Evolutionary conservation across 2,888 invertebrate species (phyloP).

Genomic region (Chaetoderma sp.): DNA sequence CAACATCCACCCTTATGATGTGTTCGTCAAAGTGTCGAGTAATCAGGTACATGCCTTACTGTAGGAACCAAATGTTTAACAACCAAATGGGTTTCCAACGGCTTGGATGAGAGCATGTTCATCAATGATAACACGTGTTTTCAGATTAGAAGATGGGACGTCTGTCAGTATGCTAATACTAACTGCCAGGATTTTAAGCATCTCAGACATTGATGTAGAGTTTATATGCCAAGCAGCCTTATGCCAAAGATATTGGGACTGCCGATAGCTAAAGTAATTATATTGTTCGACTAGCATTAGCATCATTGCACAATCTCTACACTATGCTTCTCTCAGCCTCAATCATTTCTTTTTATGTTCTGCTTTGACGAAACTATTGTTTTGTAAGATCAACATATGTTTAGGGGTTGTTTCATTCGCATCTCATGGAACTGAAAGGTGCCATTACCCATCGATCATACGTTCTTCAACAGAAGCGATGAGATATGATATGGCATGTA

Average conservation of each 20-base stretch:
- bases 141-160: neutral
- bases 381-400: conserved; percentile 5
- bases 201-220: conserved; percentile 1
- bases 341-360: neutral
- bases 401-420: neutral
- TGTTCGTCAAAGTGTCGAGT: too few species aligned
- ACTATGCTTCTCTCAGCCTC: conserved; percentile 4
- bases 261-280: neutral
- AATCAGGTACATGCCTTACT: too few species aligned
- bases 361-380: neutral
- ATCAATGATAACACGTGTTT: neutral
- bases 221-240: conserved; percentile 8
- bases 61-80: too few species aligned
- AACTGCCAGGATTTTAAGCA: neutral
- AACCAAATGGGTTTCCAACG: too few species aligned
- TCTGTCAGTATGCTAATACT: neutral
- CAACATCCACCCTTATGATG: too few species aligned
- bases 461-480: too few species aligned
- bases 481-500: too few species aligned
- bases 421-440: neutral
- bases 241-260: conserved; percentile 1
- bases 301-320: conserved; percentile 1
- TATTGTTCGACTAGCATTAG: conserved; percentile 2
- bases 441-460: too few species aligned
- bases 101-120: too few species aligned